Percentiles rank a stretch among this genome's conserved stretches.
phyloP scores from a whole-genome alignment of 2,797 vertebrate genomes.

The Merluccius polli region DNA sequence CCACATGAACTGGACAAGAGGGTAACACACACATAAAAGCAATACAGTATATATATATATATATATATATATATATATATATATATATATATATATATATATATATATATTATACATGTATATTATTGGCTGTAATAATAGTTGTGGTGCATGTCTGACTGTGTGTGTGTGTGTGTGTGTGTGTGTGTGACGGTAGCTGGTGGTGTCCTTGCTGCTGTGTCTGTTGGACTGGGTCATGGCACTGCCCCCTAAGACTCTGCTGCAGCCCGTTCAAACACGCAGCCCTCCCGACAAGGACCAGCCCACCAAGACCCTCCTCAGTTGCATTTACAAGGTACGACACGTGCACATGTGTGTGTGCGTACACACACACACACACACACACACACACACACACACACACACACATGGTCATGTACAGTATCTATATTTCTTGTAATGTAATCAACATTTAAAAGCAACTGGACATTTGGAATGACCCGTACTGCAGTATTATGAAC shows the following conservation, averaged over 20 bases:
- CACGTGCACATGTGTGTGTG: too few relatives aligned
- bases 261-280: constrained; percentile 81
- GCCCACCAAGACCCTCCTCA: constrained; percentile 88
- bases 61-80: not conserved
- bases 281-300: constrained; percentile 83
- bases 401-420: not conserved
- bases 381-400: not conserved
- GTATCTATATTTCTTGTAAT: not conserved
- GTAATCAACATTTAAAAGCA: not conserved
- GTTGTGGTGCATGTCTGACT: not conserved
- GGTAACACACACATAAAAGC: constrained; percentile 65
- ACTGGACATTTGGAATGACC: not conserved
- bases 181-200: constrained; percentile 75
- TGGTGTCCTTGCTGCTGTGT: constrained; percentile 94
- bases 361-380: constrained; percentile 1
- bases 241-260: constrained; percentile 86
- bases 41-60: constrained; percentile 4
- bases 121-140: not conserved
- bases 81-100: too few relatives aligned
- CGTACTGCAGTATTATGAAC: not conserved
- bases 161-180: constrained; percentile 15
- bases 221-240: constrained; percentile 99
- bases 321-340: constrained; percentile 92
- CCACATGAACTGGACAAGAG: constrained; percentile 95
- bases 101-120: too few relatives aligned